These are phyloP conservation scores for Adelges cooleyi DNA, from an alignment of 1,140 invertebrate species.

Conservation along the genomic window DNA sequence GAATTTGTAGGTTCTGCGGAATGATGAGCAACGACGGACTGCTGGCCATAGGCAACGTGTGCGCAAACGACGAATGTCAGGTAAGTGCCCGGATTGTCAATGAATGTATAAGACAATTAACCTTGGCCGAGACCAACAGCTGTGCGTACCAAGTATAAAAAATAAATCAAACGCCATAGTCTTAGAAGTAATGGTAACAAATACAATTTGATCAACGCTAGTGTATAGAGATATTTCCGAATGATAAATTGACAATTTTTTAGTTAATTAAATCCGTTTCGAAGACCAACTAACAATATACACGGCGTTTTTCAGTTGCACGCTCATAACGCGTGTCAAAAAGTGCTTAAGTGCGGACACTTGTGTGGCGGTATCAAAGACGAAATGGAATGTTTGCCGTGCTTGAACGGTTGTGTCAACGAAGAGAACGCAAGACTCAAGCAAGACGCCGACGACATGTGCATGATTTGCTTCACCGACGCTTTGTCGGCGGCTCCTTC, in stretches of 20 bases:
- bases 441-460: slow-evolving; percentile 97
- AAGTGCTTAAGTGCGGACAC: slow-evolving; percentile 77
- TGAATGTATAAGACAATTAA: no score
- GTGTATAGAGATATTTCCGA: no score
- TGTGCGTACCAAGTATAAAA: no score
- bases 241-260: background rate
- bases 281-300: background rate
- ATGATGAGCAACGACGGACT: slow-evolving; percentile 68
- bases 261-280: background rate
- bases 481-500: slow-evolving; percentile 87
- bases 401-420: slow-evolving; percentile 48
- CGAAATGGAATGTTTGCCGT: slow-evolving; percentile 61
- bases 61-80: slow-evolving; percentile 85
- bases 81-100: slow-evolving; percentile 42
- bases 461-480: slow-evolving; percentile 98
- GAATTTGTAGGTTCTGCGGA: slow-evolving; percentile 86
- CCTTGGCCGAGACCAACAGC: no score
- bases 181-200: no score
- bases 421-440: slow-evolving; percentile 45
- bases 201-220: no score
- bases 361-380: slow-evolving; percentile 78
- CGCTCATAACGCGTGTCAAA: slow-evolving; percentile 69
- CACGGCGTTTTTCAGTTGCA: slow-evolving; percentile 51
- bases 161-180: no score
- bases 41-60: slow-evolving; percentile 83